phyloP scores from a whole-genome alignment of 1,140 invertebrate species.

The Polypedilum vanderplanki region DNA sequence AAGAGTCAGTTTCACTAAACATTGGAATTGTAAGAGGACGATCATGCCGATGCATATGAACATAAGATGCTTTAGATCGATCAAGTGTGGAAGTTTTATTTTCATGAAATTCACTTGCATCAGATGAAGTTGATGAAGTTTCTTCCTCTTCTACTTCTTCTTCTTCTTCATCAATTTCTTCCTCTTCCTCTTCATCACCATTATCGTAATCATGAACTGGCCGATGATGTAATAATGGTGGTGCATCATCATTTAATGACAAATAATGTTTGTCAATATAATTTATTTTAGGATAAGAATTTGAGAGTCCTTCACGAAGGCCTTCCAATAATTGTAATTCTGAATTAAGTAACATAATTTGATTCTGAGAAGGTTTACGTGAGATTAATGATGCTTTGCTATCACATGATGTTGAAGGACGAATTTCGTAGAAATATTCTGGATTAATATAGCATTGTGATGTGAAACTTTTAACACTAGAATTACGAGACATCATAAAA shows the following conservation, averaged over 20 bases:
- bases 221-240: too few species aligned
- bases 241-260: not conserved
- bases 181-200: conserved; percentile 13
- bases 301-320: not conserved
- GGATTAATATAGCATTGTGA: conserved; percentile 21
- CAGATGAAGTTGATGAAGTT: conserved; percentile 22
- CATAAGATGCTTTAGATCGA: conserved; percentile 31
- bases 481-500: not conserved
- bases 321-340: conserved; percentile 3
- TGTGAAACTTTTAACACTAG: conserved; percentile 15
- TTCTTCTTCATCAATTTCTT: not conserved
- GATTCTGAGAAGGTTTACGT: conserved; percentile 38
- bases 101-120: conserved; percentile 38
- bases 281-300: conserved; percentile 2
- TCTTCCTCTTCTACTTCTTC: not conserved
- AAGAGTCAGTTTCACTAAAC: conserved; percentile 16
- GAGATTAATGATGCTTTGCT: conserved; percentile 36
- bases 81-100: conserved; percentile 40
- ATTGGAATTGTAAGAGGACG: not conserved
- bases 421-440: conserved; percentile 15
- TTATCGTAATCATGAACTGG: not conserved
- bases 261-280: not conserved
- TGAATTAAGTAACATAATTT: conserved; percentile 40
- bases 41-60: conserved; percentile 28
- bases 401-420: conserved; percentile 36